Base-by-base conservation (phyloP, 2,888 invertebrate species). In the Sinelater perroti region DNA sequence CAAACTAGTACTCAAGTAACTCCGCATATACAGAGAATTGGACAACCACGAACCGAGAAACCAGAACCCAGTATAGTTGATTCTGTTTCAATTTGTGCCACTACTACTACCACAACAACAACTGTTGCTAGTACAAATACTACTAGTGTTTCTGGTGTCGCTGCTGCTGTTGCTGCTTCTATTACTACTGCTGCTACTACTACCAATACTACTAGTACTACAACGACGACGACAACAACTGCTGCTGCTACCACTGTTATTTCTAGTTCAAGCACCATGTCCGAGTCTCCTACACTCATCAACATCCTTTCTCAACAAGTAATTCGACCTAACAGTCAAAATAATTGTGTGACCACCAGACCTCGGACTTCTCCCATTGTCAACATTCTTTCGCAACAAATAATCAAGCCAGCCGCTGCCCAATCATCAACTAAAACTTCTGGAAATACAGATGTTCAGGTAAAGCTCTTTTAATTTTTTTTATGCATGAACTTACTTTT, bases 281-380 rank as follows among this genome's bases (percentile, higher is more conserved):
- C 75, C 4, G 76, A 76, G 64, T 68, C 77, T 11, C 73, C 82
- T 5, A 78, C 82, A 11, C 70, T 84, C 35, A 82, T 81, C 1
- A 82, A 83, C 68, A 80, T 84, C 42, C 68, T 84, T 20, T 80
- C 82, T 1, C 82, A 83, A 64, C 83, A 83, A 68, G 73, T 78
- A 14, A 73, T 81, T 20, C 75, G 80, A 21, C 79, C 82, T 4
- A 70, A 68, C 5, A 70, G 70, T 47, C 70, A 70, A 58, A 71
- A 67, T 45, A 56, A 51, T 13, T 35, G 52, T 13, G 13, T 45
- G 8, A 66, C 67, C 42, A 63, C 66, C 16, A 68, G 73, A 53
- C 69, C 68, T 7, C 63, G 75, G 20, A 69, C 72, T 31, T 67
- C 75, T 20, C 75, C 77, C 17, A 54, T 75, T 2, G 77, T 79